A percentile compares a stretch with the other conserved stretches of the same genome.
Conservation (phyloP, 1,140 invertebrate genomes). For the Uloborus diversus region DNA sequence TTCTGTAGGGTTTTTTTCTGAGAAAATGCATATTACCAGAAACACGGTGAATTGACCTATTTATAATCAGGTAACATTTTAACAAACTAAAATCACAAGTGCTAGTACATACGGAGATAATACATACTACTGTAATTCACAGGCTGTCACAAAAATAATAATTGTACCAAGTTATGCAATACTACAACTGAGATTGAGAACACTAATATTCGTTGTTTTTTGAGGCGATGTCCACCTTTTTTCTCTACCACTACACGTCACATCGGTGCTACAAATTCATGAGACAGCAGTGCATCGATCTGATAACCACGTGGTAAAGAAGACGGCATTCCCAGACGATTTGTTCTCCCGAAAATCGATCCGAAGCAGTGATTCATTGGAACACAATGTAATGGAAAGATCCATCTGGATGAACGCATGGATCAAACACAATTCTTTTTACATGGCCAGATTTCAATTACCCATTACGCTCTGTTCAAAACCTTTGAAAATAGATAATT, state of each 20-base stretch:
- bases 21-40: too few species aligned
- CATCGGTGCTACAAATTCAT: slow-evolving; percentile 25
- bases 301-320: neutral
- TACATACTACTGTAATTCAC: slow-evolving; percentile 7
- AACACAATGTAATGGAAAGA: too few species aligned
- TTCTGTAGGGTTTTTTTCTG: too few species aligned
- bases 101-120: neutral
- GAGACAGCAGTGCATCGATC: slow-evolving; percentile 12
- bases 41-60: too few species aligned
- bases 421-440: too few species aligned
- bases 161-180: slow-evolving; percentile 22
- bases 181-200: slow-evolving; percentile 41
- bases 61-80: neutral
- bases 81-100: neutral
- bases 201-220: slow-evolving; percentile 56
- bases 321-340: neutral
- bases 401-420: too few species aligned
- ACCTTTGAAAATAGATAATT: too few species aligned
- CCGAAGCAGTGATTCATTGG: too few species aligned
- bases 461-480: too few species aligned
- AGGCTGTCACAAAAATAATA: slow-evolving; percentile 39
- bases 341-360: neutral
- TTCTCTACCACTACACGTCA: slow-evolving; percentile 38
- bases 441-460: too few species aligned
- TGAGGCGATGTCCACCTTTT: slow-evolving; percentile 27